Base-by-base conservation (phyloP, 2,113 vertebrate species). In the Sterrhoptilus dennistouni region DNA sequence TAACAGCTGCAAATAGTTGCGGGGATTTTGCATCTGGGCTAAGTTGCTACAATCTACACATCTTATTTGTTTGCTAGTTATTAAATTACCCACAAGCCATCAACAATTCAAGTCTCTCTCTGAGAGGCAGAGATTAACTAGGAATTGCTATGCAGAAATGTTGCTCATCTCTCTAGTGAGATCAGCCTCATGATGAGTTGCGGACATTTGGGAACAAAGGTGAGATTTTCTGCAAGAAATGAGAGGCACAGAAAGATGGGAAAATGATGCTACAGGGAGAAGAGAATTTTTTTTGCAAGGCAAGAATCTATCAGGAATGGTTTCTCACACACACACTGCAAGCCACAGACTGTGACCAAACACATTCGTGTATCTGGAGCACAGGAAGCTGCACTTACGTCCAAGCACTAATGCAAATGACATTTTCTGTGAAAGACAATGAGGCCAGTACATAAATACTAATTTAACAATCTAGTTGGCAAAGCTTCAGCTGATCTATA, bases 71-170 rank as follows among this genome's bases (percentile, higher is more conserved):
- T 93, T 96, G 94, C 74, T 87, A 83, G 81, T 97, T 97, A 96
- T 95, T 96, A 97, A 96, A 97, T 97, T 97, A 97, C 90, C 96
- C 93, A 95, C 82, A 83, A 95, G 88, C 83, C 90, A 96, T 93
- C 93, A 83, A 97, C 94, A 93, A 91, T 90, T 97, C 83, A 57
- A 96, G 90, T 49, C 70, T 93, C 68, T 88, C 76, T 95, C 90
- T 23, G 69, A 95, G 92, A 95, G 94, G 89, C 94, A 96, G 92
- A 94, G 96, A 96, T 97, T 97, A 97, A 95, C 82, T 33, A 83
- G 87, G 92, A 96, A 97, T 93, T 80, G 90, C 92, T 93, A 94
- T 89, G 95, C 90, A 94, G 92, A 95, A 96, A 94, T 31, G 90
- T 87, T 69, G 80, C 77, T 90, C 90, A 8, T 64, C 60, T 82